These are phyloP conservation scores for Aelia acuminata DNA, from an alignment of 2,888 invertebrate genomes.

Conservation along the genomic window DNA sequence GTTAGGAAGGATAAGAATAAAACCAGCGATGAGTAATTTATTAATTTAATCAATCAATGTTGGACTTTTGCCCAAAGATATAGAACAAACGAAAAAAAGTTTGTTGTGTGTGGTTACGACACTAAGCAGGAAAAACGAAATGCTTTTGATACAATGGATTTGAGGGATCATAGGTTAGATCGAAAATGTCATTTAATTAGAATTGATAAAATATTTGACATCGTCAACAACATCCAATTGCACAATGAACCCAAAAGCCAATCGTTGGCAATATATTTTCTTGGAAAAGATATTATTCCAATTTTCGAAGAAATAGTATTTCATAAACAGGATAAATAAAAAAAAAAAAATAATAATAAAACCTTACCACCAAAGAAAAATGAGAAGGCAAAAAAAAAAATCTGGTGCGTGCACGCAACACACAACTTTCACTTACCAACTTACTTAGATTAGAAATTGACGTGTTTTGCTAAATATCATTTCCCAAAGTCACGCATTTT, in stretches of 20 bases:
- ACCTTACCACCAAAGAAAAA: too few species aligned
- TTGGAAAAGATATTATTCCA: background rate
- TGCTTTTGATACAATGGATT: background rate
- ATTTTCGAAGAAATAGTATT: background rate
- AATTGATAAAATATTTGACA: background rate
- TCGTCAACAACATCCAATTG: background rate
- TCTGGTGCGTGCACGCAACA: too few species aligned
- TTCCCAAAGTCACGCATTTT: too few species aligned
- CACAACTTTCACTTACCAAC: too few species aligned
- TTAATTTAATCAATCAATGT: background rate
- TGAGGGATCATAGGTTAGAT: conserved; percentile 23
- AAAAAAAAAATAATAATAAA: too few species aligned
- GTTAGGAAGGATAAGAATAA: too few species aligned
- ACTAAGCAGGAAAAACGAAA: background rate
- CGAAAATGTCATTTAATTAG: background rate
- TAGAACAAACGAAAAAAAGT: background rate
- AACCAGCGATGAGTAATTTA: background rate
- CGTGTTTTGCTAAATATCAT: too few species aligned
- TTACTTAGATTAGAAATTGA: too few species aligned
- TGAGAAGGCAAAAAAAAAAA: too few species aligned
- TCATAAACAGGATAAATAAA: too few species aligned
- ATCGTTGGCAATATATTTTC: background rate
- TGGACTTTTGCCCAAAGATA: conserved; percentile 45
- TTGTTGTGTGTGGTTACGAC: background rate
- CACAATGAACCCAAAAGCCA: background rate